Conservation (phyloP, 2,797 vertebrate species). For the Chaetodon trifasciatus region DNA sequence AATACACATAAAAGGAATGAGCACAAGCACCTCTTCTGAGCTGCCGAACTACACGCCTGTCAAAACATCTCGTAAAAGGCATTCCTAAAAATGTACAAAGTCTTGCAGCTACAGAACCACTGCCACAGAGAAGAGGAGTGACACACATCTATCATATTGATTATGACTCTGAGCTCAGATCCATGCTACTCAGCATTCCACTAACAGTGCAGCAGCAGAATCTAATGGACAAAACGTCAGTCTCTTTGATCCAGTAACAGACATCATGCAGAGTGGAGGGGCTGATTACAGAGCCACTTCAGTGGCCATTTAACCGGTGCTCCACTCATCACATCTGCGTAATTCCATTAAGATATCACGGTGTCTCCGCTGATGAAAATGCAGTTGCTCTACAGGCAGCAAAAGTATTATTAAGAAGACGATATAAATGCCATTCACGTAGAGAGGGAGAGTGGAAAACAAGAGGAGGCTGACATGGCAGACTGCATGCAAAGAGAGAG, state of each 20-base stretch:
- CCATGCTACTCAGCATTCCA: conserved; percentile 47
- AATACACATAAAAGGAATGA: conserved; percentile 7
- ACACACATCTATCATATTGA: conserved; percentile 58
- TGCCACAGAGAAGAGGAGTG: conserved; percentile 11
- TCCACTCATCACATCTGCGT: conserved; percentile 67
- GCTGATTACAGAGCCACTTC: conserved; percentile 67
- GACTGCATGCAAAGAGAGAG: conserved; percentile 23
- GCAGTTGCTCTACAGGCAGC: conserved; percentile 19
- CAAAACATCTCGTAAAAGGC: conserved; percentile 15
- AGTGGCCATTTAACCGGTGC: conserved; percentile 58
- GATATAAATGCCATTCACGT: conserved; percentile 40
- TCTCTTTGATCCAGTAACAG: conserved; percentile 47
- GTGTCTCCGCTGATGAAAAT: conserved; percentile 44
- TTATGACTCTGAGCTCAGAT: conserved; percentile 48
- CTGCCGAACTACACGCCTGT: background rate
- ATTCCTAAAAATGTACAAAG: conserved; percentile 2
- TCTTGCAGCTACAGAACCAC: conserved; percentile 3
- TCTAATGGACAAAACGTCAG: conserved; percentile 44
- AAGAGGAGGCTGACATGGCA: conserved; percentile 34
- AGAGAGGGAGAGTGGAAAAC: conserved; percentile 30
- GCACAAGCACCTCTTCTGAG: background rate
- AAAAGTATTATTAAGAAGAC: conserved; percentile 39
- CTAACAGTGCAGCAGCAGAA: conserved; percentile 40
- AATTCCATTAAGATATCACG: conserved; percentile 68
- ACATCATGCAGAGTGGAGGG: conserved; percentile 46